These are phyloP conservation scores for Cataglyphis altisquamis DNA, from an alignment of 2,888 invertebrate genomes.

Conservation along the genomic window DNA sequence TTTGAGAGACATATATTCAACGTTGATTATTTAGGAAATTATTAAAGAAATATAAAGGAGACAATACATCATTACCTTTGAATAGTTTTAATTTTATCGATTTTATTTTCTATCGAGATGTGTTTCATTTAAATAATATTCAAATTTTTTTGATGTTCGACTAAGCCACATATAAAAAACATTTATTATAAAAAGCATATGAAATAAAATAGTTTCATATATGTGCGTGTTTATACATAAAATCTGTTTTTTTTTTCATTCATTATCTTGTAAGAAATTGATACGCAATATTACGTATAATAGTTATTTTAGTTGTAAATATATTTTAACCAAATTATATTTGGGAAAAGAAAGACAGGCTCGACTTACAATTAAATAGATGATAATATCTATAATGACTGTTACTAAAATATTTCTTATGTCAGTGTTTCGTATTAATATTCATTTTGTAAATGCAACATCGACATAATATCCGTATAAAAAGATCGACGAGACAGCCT, in stretches of 20 bases:
- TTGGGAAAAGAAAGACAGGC: not conserved
- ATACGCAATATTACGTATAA: not conserved
- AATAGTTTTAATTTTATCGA: constrained; percentile 13
- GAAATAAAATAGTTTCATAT: not conserved
- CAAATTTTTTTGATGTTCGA: not conserved
- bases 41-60: constrained; percentile 18
- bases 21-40: not conserved
- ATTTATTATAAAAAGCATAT: not conserved
- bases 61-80: not conserved
- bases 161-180: not conserved
- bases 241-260: not conserved
- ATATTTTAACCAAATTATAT: not conserved
- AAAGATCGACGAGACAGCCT: constrained; percentile 31
- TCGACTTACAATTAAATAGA: not conserved
- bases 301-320: not conserved
- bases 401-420: not conserved
- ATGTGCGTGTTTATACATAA: not conserved
- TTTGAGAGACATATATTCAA: not conserved
- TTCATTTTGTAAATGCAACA: constrained; percentile 6
- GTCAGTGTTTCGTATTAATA: not conserved
- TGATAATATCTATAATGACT: not conserved
- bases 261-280: not conserved
- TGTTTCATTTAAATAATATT: not conserved
- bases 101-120: not conserved
- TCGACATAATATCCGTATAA: not conserved